Evolutionary conservation across 2,888 invertebrate genomes (phyloP).

Genomic region (Volucella bombylans): DNA sequence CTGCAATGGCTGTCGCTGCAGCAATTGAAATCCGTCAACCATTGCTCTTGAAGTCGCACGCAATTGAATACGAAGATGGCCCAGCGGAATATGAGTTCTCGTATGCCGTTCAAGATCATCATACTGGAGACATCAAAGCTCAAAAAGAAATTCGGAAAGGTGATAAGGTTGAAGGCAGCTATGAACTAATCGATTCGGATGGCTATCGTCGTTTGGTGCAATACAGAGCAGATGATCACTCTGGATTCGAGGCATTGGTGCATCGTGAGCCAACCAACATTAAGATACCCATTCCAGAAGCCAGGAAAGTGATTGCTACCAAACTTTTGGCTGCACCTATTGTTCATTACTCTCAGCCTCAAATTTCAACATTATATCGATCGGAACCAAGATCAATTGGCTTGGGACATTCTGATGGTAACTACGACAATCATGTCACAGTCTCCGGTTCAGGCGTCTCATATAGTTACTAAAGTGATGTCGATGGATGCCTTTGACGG

Average conservation of each 20-base stretch:
- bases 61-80: constrained; percentile 78
- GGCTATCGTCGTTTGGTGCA: constrained; percentile 84
- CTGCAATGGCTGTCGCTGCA: constrained; percentile 70
- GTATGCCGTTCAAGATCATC: constrained; percentile 83
- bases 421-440: constrained; percentile 77
- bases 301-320: constrained; percentile 76
- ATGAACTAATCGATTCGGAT: constrained; percentile 84
- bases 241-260: constrained; percentile 84
- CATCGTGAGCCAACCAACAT: constrained; percentile 83
- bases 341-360: constrained; percentile 76
- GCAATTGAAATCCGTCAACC: constrained; percentile 76
- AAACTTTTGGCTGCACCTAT: constrained; percentile 75
- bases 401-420: constrained; percentile 17
- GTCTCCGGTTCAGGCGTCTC: constrained; percentile 77
- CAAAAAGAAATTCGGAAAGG: constrained; percentile 84
- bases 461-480: constrained; percentile 77
- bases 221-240: constrained; percentile 84
- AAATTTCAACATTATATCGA: constrained; percentile 69
- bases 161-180: constrained; percentile 83
- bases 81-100: constrained; percentile 83
- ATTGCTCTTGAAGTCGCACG: constrained; percentile 29
- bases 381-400: constrained; percentile 43
- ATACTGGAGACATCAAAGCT: constrained; percentile 84
- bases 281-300: constrained; percentile 79
- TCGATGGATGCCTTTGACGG: not conserved